A percentile compares a stretch with the other conserved stretches of the same genome.
phyloP scores from a whole-genome alignment of 2,888 invertebrate species.

The Opisthograptis luteolata region DNA sequence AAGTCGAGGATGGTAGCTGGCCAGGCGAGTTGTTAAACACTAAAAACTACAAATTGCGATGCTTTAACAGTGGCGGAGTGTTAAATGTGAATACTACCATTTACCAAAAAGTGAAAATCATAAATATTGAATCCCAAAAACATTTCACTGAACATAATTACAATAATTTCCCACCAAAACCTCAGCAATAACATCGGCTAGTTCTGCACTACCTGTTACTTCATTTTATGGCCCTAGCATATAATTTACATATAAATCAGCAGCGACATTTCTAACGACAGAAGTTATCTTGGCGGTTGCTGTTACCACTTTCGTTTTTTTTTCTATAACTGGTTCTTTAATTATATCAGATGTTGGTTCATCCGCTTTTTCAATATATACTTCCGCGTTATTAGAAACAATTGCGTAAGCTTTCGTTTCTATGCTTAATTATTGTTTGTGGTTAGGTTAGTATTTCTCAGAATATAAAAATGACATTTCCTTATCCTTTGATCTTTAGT shows the following conservation, averaged over 20 bases:
- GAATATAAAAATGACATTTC: not conserved
- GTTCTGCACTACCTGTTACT: constrained; percentile 3
- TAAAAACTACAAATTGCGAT: too few species aligned
- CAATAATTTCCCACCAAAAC: constrained; percentile 8
- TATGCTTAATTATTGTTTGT: not conserved
- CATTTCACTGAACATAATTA: constrained; percentile 4
- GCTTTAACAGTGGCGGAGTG: too few species aligned
- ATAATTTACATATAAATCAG: constrained; percentile 10
- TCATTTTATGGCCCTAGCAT: constrained; percentile 6
- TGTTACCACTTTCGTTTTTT: constrained; percentile 47
- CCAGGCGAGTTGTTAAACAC: too few species aligned
- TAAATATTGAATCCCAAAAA: not conserved
- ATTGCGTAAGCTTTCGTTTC: constrained; percentile 21
- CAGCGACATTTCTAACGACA: constrained; percentile 15
- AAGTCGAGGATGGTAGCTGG: too few species aligned
- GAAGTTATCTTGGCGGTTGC: constrained; percentile 4
- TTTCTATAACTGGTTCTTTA: constrained; percentile 39
- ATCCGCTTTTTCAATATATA: constrained; percentile 30
- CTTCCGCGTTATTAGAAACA: constrained; percentile 12
- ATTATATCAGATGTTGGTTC: constrained; percentile 36
- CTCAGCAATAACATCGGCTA: not conserved
- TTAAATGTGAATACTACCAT: too few species aligned
- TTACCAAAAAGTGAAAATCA: too few species aligned
- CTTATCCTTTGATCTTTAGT: too few species aligned
- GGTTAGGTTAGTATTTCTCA: constrained; percentile 7